Conservation (phyloP, 2,797 vertebrate genomes). For the Cuculus canorus region DNA sequence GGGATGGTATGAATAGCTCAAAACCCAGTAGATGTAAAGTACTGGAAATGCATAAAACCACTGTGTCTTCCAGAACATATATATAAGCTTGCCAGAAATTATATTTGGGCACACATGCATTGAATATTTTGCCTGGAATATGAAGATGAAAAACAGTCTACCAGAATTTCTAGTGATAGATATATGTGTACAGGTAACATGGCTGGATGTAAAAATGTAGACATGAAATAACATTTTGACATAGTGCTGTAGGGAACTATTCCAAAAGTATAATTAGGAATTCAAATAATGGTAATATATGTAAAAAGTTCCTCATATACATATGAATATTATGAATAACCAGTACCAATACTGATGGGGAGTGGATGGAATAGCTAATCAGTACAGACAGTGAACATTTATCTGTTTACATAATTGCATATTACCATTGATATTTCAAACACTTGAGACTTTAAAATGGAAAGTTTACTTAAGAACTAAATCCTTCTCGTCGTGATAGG, state of each 20-base stretch:
- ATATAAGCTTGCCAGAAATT: neutral
- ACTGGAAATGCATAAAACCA: neutral
- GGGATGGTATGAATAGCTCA: neutral
- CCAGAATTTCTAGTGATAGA: neutral
- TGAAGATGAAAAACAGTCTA: neutral
- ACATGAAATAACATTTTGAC: neutral
- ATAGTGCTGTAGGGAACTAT: neutral
- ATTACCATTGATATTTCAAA: neutral
- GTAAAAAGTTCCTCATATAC: neutral
- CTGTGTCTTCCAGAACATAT: neutral
- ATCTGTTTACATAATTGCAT: neutral
- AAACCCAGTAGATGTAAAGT: neutral
- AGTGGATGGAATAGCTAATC: neutral
- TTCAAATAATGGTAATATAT: neutral
- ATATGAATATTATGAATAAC: neutral
- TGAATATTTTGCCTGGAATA: neutral
- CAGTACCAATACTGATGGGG: neutral
- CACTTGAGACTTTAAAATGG: neutral
- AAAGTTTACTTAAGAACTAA: neutral
- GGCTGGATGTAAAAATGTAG: neutral
- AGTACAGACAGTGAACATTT: neutral
- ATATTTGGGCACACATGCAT: neutral
- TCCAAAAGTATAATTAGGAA: neutral
- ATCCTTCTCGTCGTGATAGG: neutral
- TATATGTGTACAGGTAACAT: neutral